These are phyloP conservation scores for Cephalopterus ornatus DNA, from an alignment of 2,113 vertebrate genomes.

Conservation along the genomic window DNA sequence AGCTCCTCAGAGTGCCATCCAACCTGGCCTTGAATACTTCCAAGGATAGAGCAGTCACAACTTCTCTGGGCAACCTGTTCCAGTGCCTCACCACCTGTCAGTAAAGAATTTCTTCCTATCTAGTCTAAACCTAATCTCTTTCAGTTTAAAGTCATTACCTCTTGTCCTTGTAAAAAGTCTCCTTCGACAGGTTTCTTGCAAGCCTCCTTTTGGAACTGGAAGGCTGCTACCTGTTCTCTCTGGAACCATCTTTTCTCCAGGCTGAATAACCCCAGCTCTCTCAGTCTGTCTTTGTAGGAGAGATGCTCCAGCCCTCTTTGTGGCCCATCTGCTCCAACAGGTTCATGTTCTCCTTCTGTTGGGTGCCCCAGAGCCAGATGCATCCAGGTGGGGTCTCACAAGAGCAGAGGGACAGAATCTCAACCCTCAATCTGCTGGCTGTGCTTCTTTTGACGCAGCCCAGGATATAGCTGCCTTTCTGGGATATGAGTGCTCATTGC, in stretches of 20 bases:
- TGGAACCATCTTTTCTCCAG: neutral
- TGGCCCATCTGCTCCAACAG: neutral
- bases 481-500: neutral
- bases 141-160: neutral
- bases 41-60: neutral
- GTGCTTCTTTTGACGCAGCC: neutral
- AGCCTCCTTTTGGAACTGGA: neutral
- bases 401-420: neutral
- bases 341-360: accelerated
- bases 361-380: neutral
- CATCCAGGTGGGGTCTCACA: neutral
- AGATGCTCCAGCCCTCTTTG: neutral
- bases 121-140: neutral
- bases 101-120: neutral
- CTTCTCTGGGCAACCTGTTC: neutral
- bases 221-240: neutral
- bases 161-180: neutral
- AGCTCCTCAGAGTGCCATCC: neutral
- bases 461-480: accelerated
- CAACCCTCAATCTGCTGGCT: neutral
- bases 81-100: neutral
- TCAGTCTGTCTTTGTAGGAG: neutral
- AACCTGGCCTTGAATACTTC: neutral
- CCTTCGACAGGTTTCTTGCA: neutral
- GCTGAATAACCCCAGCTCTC: neutral